Evolutionary conservation across 2,888 invertebrate genomes (phyloP), one percentile per base, ranked within the genome.

Genomic region (Teleogryllus oceanicus): DNA sequence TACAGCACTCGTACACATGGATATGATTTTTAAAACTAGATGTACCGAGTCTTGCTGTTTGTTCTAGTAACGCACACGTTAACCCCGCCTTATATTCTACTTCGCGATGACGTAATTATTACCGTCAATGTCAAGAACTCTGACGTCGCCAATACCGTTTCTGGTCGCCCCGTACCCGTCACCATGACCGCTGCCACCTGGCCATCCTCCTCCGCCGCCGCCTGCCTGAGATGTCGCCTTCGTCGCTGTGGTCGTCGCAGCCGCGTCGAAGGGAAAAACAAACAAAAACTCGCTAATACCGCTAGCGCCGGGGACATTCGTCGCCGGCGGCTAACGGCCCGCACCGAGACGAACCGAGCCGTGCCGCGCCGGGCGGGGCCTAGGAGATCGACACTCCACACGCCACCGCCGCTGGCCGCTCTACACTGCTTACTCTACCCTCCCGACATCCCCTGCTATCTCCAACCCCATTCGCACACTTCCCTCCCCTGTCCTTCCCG

Each of bases 231-330:
- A 62, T 62, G n/a, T n/a, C 62, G 62, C 62, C 62, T 62, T n/a
- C 62, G 62, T n/a, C 62, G 62, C 62, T 11, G 62, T 37, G 37
- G 37, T 37, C 37, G 37, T 37, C 37, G 37, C 37, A 37, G 62
- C 62, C 13, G 16, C 13, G 62, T 2, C 62, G 4, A 62, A 4
- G 16, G 10, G 16, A 10, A 62, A 62, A 62, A 62, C 62, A 62
- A 62, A 62, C 62, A 62, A 62, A 62, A 62, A 62, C 62, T 62
- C 62, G 62, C 62, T n/a, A 62, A 62, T 62, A 62, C 62, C 62
- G 62, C 62, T 62, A 62, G 62, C n/a, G 62, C n/a, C n/a, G 62
- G 62, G n/a, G 62, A 62, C 62, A 62, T 62, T 62, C 62, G 62
- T 37, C 37, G 37, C 37, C 37, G 37, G 37, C 37, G 37, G 37